Evolutionary conservation across 1,140 invertebrate genomes (phyloP), one percentile per base, ranked within the genome.

Genomic region (Triops longicaudatus): DNA sequence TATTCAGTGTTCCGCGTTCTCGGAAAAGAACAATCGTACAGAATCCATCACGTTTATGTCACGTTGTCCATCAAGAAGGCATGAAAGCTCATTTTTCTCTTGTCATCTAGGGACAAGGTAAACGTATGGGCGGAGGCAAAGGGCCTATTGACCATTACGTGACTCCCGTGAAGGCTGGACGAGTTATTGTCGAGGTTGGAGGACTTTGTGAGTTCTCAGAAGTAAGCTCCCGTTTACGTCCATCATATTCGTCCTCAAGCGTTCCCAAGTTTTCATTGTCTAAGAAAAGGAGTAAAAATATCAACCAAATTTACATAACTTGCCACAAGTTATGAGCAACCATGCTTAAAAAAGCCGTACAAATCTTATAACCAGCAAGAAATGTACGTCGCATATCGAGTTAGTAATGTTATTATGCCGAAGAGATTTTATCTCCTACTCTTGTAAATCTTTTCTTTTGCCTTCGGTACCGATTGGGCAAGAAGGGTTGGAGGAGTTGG

Each of bases 41-140:
- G 17, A 14, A 22, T 0, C 17, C 50, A 14, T 63, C 22, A 17
- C 50, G 14, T 22, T 63, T 22, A 17, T 17, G 50, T 63, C 50
- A 63, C 50, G 17, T 17, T 6, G 14, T 5, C 50, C 50, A 63
- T 63, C 50, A 63, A 14, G 10, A 63, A n/a, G 1, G 50, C 14
- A 7, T 63, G 22, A 63, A 63, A 63, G 4, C 50, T 63, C 14
- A 63, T 63, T 63, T 63, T 63, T 63, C 50, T 9, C 10, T 28
- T 77, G 71, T 74, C 80, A 73, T 80, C 63, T 81, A 90, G 87
- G 91, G 93, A 0, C 90, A 91, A 84, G 97, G 97, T 4, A 89
- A 92, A 75, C 86, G 95, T 80, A 95, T 98, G 92, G 98, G 98
- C 77, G 94, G 95, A 81, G 98, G 98, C 9, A 99, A 99, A 88